Conservation (phyloP, 2,888 invertebrate species). For the Deroplatys truncata region DNA sequence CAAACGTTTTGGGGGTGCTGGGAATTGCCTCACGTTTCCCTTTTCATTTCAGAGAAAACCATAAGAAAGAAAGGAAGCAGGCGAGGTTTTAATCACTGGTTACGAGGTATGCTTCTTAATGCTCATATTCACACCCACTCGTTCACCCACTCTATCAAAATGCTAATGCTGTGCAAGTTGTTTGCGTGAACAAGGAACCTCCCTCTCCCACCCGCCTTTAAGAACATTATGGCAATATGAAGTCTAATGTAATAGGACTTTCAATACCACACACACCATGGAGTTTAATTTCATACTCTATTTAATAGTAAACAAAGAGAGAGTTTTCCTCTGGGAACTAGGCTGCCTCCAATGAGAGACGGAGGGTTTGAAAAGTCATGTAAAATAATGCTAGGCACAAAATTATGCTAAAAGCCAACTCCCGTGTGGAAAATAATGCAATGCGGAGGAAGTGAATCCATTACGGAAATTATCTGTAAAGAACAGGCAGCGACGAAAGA, state of each 20-base stretch:
- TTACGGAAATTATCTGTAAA: neutral
- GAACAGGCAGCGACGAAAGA: neutral
- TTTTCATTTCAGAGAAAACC: no score
- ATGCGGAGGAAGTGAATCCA: neutral
- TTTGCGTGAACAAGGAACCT: neutral
- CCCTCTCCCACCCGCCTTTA: no score
- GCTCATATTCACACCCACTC: neutral
- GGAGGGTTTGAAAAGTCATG: neutral
- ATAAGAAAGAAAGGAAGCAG: no score
- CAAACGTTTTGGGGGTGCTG: no score
- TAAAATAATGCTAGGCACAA: neutral
- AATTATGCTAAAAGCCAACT: no score
- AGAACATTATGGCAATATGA: neutral
- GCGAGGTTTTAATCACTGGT: no score
- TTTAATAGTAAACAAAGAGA: neutral
- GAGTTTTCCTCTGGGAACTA: neutral
- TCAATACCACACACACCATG: neutral
- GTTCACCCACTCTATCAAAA: neutral
- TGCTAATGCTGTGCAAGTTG: neutral
- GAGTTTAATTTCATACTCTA: neutral
- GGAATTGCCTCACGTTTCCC: no score
- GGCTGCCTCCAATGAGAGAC: no score
- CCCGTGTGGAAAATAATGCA: neutral
- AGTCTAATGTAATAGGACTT: neutral
- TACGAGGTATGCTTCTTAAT: no score